Evolutionary conservation across 2,113 vertebrate species (phyloP), one percentile per base, ranked within the genome.

Genomic region (Silurus meridionalis): DNA sequence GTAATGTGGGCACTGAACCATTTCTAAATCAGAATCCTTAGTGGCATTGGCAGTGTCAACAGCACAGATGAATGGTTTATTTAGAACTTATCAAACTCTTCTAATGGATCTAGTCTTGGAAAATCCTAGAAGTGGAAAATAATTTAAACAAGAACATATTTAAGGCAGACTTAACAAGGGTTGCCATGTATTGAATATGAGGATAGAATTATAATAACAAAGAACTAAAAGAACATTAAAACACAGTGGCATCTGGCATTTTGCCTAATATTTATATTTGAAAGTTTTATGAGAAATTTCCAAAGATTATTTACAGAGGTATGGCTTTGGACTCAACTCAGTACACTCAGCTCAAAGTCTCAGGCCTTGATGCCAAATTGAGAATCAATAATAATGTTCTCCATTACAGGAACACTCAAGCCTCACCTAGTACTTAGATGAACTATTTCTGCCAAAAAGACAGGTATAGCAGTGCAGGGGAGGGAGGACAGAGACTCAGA

Each of bases 321-420:
- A 82, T 25, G 61, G 48, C 61, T 82, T 78, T 86, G 53, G 25
- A 79, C 72, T 85, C 48, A 46, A 60, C 74, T 87, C 48, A 83
- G 25, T 66, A 79, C 11, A 55, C 50, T 67, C 84, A 57, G 46
- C 66, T 79, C 64, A 81, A 48, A 77, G 66, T 77, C 52, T 74
- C 81, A 83, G 80, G 80, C 79, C 82, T 80, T 83, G 87, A 88
- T 74, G 66, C 87, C 87, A 90, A 83, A 87, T 74, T 64, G 87
- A 57, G 83, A 88, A 88, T 90, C 89, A 85, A 90, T 90, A 90
- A 66, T 50, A 77, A 83, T 89, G 85, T 77, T 89, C 85, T 90
- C 85, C 87, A 83, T 88, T 90, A 90, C 85, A 88, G 80, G 80
- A 88, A 90, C 80, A 88, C 83, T 85, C 80, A 88, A 83, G 69